These are phyloP conservation scores for Brachycybe producta DNA, from an alignment of 2,888 invertebrate genomes.

Conservation along the genomic window DNA sequence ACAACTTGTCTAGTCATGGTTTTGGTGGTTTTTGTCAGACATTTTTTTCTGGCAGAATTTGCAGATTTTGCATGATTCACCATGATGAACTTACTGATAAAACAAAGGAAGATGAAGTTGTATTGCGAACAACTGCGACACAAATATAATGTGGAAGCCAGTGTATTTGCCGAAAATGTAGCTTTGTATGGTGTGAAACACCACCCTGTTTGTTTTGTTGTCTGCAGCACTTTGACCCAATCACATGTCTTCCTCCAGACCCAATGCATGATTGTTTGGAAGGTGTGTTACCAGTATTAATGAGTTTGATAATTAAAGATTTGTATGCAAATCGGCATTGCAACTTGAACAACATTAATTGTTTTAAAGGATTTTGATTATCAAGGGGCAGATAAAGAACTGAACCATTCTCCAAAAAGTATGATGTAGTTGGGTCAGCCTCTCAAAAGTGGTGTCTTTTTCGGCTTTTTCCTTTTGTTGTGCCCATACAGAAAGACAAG, in stretches of 20 bases:
- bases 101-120: background rate
- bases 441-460: background rate
- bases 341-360: background rate
- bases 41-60: slow-evolving; percentile 1
- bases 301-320: background rate
- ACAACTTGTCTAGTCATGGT: background rate
- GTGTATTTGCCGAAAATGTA: no score
- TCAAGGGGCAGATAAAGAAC: background rate
- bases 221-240: background rate
- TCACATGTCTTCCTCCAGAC: background rate
- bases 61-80: background rate
- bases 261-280: background rate
- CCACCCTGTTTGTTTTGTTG: background rate
- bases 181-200: background rate
- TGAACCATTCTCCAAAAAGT: background rate
- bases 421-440: background rate
- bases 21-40: background rate
- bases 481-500: background rate
- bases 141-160: background rate
- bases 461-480: background rate
- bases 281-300: background rate
- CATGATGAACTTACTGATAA: background rate
- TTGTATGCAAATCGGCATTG: background rate
- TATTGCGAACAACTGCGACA: background rate
- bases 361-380: background rate